These are phyloP conservation scores for Stenodema calcarata DNA, from an alignment of 2,888 invertebrate species.

Conservation along the genomic window DNA sequence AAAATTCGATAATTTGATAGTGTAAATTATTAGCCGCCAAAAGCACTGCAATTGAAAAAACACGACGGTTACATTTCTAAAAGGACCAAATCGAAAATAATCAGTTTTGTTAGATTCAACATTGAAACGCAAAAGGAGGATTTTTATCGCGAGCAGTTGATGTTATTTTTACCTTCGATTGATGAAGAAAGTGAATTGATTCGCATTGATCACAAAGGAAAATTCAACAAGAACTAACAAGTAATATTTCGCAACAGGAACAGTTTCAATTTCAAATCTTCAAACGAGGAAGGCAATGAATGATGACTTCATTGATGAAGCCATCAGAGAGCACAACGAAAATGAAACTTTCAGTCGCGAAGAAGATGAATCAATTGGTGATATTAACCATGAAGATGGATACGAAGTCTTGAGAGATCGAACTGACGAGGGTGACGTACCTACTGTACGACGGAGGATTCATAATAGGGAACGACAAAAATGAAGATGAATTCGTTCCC, in stretches of 20 bases:
- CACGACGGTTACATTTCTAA: neutral
- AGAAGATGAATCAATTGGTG: neutral
- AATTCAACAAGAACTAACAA: neutral
- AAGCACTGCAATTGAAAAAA: neutral
- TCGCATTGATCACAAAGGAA: neutral
- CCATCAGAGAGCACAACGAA: neutral
- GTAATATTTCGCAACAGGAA: neutral
- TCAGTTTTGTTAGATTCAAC: conserved; percentile 44
- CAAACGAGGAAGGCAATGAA: neutral
- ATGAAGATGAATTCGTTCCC: neutral
- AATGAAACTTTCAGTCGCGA: too few relatives aligned
- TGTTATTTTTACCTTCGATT: conserved; percentile 57
- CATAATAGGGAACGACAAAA: neutral
- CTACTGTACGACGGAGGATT: neutral
- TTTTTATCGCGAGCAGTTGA: conserved; percentile 56
- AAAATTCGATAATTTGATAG: too few relatives aligned
- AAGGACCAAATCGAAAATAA: neutral
- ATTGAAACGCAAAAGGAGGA: conserved; percentile 51
- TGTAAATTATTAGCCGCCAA: too few relatives aligned
- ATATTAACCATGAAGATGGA: neutral
- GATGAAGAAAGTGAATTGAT: conserved; percentile 54
- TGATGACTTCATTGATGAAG: neutral
- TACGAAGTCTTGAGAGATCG: conserved; percentile 25
- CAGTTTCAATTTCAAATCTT: neutral
- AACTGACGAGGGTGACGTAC: conserved; percentile 35